Conservation (phyloP, 2,888 invertebrate species). For the Idaea dimidiata region DNA sequence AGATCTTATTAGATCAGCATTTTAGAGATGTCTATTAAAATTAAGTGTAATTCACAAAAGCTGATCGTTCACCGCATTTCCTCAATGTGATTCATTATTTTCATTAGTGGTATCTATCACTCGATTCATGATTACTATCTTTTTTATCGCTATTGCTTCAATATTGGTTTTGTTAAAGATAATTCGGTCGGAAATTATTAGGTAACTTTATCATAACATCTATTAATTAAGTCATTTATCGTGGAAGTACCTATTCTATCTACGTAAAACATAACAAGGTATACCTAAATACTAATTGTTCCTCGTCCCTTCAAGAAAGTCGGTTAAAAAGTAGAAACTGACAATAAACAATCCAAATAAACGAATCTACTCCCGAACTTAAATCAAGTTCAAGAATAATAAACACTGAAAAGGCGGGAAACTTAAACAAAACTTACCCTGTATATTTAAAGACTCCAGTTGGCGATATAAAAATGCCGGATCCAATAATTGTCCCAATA, state of each 20-base stretch:
- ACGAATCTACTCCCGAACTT: not conserved
- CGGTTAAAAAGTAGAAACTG: not conserved
- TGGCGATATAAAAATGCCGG: slow-evolving; percentile 96
- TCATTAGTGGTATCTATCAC: not conserved
- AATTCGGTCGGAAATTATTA: not conserved
- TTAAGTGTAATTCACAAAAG: not conserved
- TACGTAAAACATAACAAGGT: not conserved
- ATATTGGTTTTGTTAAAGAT: slow-evolving; percentile 9
- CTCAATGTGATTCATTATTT: not conserved
- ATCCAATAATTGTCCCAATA: slow-evolving; percentile 93
- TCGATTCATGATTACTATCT: not conserved
- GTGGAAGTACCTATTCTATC: not conserved
- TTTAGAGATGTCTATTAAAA: not conserved
- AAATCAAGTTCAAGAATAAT: not conserved
- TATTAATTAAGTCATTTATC: not conserved
- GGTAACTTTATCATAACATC: not conserved
- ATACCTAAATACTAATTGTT: no score
- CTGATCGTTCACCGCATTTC: not conserved
- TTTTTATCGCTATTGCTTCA: slow-evolving; percentile 29
- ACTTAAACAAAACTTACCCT: slow-evolving; percentile 70
- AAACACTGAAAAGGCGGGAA: slow-evolving; percentile 44
- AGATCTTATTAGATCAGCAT: not conserved
- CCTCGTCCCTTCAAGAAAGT: not conserved
- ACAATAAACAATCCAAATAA: not conserved
- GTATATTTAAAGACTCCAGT: slow-evolving; percentile 86